These are phyloP conservation scores for Platyura marginata DNA, from an alignment of 1,140 invertebrate species.

Conservation along the genomic window DNA sequence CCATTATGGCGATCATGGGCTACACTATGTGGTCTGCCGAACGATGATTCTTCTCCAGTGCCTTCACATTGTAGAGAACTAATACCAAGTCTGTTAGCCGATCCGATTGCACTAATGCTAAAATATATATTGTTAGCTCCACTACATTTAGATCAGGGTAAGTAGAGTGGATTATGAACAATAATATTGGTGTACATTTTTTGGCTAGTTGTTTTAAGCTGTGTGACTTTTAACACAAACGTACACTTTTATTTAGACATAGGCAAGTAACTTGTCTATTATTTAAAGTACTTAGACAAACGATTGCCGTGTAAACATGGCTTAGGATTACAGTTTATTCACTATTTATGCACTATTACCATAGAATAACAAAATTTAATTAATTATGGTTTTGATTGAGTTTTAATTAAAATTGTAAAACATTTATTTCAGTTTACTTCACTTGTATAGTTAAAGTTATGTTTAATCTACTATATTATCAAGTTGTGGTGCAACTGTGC, in stretches of 20 bases:
- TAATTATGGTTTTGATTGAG: constrained; percentile 1
- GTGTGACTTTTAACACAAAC: no score
- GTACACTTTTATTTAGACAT: no score
- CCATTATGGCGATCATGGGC: constrained; percentile 43
- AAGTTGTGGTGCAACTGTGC: constrained; percentile 55
- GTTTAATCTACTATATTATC: constrained; percentile 78
- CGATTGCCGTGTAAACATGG: no score
- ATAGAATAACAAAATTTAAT: neutral
- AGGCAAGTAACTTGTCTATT: no score
- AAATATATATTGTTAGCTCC: constrained; percentile 76
- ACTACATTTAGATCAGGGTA: constrained; percentile 68
- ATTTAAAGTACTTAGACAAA: constrained; percentile 2
- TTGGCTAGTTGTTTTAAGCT: neutral
- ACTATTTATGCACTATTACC: no score
- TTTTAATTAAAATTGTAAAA: no score
- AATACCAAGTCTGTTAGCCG: constrained; percentile 43
- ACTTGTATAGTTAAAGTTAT: constrained; percentile 66
- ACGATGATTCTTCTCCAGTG: constrained; percentile 10
- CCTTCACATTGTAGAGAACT: constrained; percentile 19
- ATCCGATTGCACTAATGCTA: constrained; percentile 65
- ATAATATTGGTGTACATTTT: no score
- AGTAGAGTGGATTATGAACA: constrained; percentile 13
- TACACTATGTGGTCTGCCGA: constrained; percentile 32
- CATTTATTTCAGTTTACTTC: constrained; percentile 64
- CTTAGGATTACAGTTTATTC: no score